phyloP scores from a whole-genome alignment of 1,140 invertebrate species.

The Archivesica marissinica region DNA sequence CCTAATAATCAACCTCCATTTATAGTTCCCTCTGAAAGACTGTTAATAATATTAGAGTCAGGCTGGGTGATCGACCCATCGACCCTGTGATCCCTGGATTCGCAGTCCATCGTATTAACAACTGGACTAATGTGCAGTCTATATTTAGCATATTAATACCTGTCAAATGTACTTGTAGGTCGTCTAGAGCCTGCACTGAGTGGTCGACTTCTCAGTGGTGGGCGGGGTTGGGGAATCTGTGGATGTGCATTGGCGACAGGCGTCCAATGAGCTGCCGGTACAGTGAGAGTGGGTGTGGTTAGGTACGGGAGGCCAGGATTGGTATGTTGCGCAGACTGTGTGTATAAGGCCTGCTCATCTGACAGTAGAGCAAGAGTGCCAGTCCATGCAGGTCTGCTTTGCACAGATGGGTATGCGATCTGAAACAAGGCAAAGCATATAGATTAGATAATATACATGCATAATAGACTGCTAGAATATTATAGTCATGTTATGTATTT shows the following conservation, averaged over 20 bases:
- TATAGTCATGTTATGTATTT: no score
- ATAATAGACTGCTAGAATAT: no score
- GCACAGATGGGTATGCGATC: conserved; percentile 79
- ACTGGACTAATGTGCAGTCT: no score
- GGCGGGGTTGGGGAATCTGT: conserved; percentile 69
- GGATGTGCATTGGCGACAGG: conserved; percentile 65
- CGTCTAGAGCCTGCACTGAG: conserved; percentile 78
- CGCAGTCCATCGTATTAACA: no score
- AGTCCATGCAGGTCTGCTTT: conserved; percentile 77
- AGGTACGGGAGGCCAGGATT: conserved; percentile 68
- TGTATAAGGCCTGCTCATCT: conserved; percentile 62
- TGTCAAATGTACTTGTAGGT: conserved; percentile 60
- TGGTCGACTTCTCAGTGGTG: conserved; percentile 78
- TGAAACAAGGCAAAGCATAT: no score
- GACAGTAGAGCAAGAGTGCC: conserved; percentile 71
- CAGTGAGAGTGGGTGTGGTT: conserved; percentile 66
- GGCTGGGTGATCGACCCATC: no score
- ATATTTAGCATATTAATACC: no score
- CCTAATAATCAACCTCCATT: no score
- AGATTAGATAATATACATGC: no score
- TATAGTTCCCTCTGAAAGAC: no score
- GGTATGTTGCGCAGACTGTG: conserved; percentile 31
- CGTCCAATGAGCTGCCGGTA: conserved; percentile 70
- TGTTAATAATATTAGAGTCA: no score
- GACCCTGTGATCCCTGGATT: no score